Evolutionary conservation across 2,797 vertebrate species (phyloP).

Genomic region (Eurystomus glaucurus): DNA sequence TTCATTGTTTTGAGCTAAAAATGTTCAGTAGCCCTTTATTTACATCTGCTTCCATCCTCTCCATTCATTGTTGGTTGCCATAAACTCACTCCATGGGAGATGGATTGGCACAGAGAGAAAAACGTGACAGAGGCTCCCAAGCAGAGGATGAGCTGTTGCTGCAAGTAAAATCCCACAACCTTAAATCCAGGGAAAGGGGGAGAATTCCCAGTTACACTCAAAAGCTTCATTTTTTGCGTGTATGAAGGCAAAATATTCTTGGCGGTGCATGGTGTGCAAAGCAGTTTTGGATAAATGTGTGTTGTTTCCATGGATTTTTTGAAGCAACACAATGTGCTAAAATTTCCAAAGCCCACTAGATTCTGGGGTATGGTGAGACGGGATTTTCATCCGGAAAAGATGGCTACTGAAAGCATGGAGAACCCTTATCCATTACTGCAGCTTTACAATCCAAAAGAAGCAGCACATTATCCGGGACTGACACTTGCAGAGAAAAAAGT

Average conservation of each 20-base stretch:
- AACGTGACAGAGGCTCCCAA: not conserved
- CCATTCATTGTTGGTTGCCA: slow-evolving; percentile 12
- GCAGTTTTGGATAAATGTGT: not conserved
- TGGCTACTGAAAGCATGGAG: not conserved
- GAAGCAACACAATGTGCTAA: rapidly evolving
- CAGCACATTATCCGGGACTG: not conserved
- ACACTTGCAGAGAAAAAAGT: not conserved
- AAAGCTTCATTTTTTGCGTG: not conserved
- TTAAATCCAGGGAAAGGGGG: not conserved
- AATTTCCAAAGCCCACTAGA: not conserved
- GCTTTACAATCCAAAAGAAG: not conserved
- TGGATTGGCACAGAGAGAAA: not conserved
- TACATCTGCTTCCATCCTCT: slow-evolving; percentile 24
- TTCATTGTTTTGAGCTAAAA: slow-evolving; percentile 35
- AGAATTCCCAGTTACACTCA: not conserved
- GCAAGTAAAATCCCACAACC: not conserved
- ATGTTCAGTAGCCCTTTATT: slow-evolving; percentile 47
- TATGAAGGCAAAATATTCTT: not conserved
- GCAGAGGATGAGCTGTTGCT: not conserved
- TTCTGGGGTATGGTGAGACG: rapidly evolving
- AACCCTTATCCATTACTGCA: not conserved
- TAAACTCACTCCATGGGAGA: slow-evolving; percentile 18
- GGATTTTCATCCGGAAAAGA: not conserved
- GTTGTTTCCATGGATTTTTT: not conserved
- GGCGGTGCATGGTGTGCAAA: not conserved